Base-by-base conservation (phyloP, 92 coral and sea anemone genomes). In the Diadumene lineata region DNA sequence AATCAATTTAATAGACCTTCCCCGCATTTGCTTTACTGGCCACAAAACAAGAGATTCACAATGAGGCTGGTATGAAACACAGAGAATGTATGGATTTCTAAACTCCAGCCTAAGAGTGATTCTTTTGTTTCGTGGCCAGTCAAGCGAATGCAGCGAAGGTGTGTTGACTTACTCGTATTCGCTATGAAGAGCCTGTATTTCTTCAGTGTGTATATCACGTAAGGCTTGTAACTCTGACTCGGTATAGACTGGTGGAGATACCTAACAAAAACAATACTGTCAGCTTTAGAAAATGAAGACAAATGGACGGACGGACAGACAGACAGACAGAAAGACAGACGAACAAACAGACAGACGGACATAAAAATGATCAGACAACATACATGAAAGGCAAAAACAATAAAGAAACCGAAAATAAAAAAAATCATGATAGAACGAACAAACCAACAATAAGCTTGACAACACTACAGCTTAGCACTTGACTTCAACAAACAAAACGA, bases 121-220 rank as follows among this genome's bases (percentile, higher is more conserved):
- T n/a, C 31, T 26, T 63, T 63, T 15, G 16, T 57, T 23, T 57
- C 28, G n/a, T n/a, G n/a, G n/a, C n/a, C n/a, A n/a, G n/a, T n/a
- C n/a, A n/a, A n/a, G n/a, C n/a, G n/a, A n/a, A n/a, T 11, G 10
- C 16, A 13, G 21, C 23, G 23, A 56, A 18, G n/a, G n/a, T 9
- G 18, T 53, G 60, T 16, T 16, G 60, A 3, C 97, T 74, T 82
- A 94, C 98, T 94, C 96, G 27, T 88, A 94, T 67, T 94, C 98
- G 18, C 76, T 80, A 30, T 88, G 97, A 25, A 91, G 60, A 11
- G 70, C 72, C 29, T 83, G 92, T 48, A 92, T 50, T 72, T 94
- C 98, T 66, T 88, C 92, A 0, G 79, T 87, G 68, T 94, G 98
- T 17, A 81, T 83, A 31, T 86, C 85, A 81, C 81, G 77, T 43